Evolutionary conservation across 2,797 vertebrate species (phyloP).

Genomic region (Paramormyrops hopkinsi): DNA sequence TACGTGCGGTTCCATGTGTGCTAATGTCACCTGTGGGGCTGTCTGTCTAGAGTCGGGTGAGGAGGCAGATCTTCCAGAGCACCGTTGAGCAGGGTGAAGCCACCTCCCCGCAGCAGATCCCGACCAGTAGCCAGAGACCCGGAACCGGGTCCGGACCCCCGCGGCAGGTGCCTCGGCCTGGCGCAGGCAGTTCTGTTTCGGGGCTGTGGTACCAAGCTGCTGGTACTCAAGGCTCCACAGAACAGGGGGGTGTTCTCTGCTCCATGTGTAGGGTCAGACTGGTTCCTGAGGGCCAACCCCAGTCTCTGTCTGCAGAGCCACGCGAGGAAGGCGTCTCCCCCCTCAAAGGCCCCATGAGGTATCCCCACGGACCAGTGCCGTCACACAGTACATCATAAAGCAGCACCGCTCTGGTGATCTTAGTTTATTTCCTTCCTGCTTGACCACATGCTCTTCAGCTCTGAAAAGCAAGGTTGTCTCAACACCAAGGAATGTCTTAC

Average conservation of each 20-base stretch:
- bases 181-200: constrained; percentile 36
- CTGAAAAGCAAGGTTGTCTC: background rate
- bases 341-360: background rate
- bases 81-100: background rate
- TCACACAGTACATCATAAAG: background rate
- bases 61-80: constrained; percentile 23
- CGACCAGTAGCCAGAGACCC: constrained; percentile 42
- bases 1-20: background rate
- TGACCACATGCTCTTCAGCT: too few species aligned
- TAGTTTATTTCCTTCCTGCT: background rate
- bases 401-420: background rate
- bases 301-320: background rate
- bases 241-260: background rate
- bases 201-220: background rate
- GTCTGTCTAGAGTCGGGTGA: background rate
- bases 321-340: background rate
- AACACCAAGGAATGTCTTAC: constrained; percentile 9
- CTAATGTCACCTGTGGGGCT: background rate
- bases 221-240: background rate
- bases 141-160: constrained; percentile 19
- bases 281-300: constrained; percentile 28
- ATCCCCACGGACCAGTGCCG: background rate
- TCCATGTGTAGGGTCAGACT: constrained; percentile 24
- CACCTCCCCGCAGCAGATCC: constrained; percentile 5
- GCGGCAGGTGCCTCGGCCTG: background rate